Base-by-base conservation (phyloP, 2,888 invertebrate genomes). In the Myathropa florea region DNA sequence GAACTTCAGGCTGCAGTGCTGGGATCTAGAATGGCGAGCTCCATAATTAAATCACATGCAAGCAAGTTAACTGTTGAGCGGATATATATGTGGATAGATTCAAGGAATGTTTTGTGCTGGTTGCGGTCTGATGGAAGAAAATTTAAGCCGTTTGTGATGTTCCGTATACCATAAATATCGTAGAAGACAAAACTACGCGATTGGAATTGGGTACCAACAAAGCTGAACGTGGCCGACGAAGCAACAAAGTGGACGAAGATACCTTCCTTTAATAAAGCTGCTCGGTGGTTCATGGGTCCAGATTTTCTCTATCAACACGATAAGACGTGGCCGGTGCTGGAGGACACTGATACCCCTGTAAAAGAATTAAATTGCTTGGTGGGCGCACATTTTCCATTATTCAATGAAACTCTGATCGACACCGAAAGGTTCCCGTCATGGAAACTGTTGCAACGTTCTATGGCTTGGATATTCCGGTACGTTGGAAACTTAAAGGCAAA, bases 1-100 rank as follows among this genome's bases (percentile, higher is more conserved):
- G 89, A 89, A 70, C 78, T 89, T 12, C 68, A 88, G 9, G 88
- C 88, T 2, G 89, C 89, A 0, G 71, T 89, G 0, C 26, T 90
- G 12, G 89, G 89, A 71, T 65, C 75, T 6, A 73, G 88, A 12
- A 64, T 88, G 55, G 64, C 55, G 26, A 10, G 26, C 30, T n/a
- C 30, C 4, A 72, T 72, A 0, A 14, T 4, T 30, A 46, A 21
- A 21, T n/a, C 61, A 60, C 60, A 71, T 33, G 4, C 33, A 9
- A 10, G 33, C n/a, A 60, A 71, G 6, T 14, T 61, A 2, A 26
- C 12, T 1, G 60, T 61, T 28, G 14, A 26, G 24, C 57, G 26
- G 28, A 39, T 14, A 14, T 53, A 53, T 53, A 12, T 53, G 53
- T 28, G 60, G 28, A 60, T 10, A 21, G 60, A 70, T 33, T 70